Evolutionary conservation across 2,113 vertebrate genomes (phyloP), one percentile per base, ranked within the genome.

Genomic region (Vombatus ursinus): DNA sequence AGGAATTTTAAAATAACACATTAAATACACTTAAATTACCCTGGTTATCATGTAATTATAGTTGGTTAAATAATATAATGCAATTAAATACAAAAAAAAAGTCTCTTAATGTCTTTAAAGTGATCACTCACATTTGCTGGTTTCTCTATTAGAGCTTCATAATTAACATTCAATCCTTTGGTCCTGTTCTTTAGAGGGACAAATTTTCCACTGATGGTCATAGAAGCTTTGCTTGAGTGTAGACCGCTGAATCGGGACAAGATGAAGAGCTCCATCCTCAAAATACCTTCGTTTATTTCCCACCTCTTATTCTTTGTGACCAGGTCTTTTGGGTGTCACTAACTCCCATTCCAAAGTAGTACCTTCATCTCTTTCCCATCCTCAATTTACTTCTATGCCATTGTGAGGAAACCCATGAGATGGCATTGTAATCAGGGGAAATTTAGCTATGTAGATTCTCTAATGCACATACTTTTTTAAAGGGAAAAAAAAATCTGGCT

Each of bases 1-100:
- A n/a, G 49, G 93, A 97, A 96, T 96, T 96, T 97, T 68, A 97
- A 97, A 96, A 98, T 96, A 95, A 93, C 96, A 96, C 37, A 90
- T 97, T 97, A 96, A 97, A 93, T 95, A 98, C 52, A 95, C 96
- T 96, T 97, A 95, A 97, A 95, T 95, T 91, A 96, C 92, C 94
- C 94, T 49, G n/a, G 94, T 96, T 95, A 97, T 96, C 94, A 94
- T 95, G 96, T 96, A 97, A 96, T 96, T 97, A 97, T 52, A 94
- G 91, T 97, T 96, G 95, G 93, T 98, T 95, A 97, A 98, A 94
- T 97, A 97, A 96, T 96, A 50, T 94, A 91, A 96, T 96, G 94
- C 84, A 97, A 97, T 96, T 95, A 96, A 93, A 68, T 94, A 28
- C 84, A 12, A 50, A 37, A 23, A 23, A 95, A 91, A 95, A 90